Evolutionary conservation across 2,888 invertebrate species (phyloP).

Genomic region (Drosophila lacicola): DNA sequence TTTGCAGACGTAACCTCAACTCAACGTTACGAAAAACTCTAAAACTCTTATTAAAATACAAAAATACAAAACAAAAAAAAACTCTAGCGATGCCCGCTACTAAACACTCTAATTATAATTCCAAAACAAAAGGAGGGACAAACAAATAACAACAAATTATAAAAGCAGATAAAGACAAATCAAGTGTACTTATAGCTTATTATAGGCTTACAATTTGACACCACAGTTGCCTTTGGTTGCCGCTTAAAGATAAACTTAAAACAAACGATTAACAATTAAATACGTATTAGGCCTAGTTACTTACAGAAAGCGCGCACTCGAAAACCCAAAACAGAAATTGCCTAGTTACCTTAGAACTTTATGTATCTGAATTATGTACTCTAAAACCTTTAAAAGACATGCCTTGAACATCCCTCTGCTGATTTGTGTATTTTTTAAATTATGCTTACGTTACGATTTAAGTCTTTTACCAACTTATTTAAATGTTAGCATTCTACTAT

Average conservation of each 20-base stretch:
- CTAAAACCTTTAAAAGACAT: conserved; percentile 14
- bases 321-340: conserved; percentile 47
- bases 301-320: conserved; percentile 64
- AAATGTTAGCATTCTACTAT: conserved; percentile 59
- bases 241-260: conserved; percentile 27
- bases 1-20: conserved; percentile 96
- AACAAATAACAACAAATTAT: conserved; percentile 27
- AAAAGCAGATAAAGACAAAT: conserved; percentile 48
- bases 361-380: conserved; percentile 29
- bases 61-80: conserved; percentile 14
- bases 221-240: conserved; percentile 62
- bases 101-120: conserved; percentile 51
- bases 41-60: conserved; percentile 83
- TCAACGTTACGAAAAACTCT: conserved; percentile 97
- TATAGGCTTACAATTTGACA: conserved; percentile 35
- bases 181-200: conserved; percentile 70
- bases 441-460: conserved; percentile 67
- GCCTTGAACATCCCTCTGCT: conserved; percentile 29
- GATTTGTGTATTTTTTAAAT: conserved; percentile 44
- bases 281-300: conserved; percentile 64
- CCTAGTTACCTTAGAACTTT: conserved; percentile 46
- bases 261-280: conserved; percentile 20
- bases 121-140: conserved; percentile 49
- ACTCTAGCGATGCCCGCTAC: conserved; percentile 59
- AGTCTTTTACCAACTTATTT: conserved; percentile 63